phyloP scores from a whole-genome alignment of 2,888 invertebrate species.

The Nomada fucata region DNA sequence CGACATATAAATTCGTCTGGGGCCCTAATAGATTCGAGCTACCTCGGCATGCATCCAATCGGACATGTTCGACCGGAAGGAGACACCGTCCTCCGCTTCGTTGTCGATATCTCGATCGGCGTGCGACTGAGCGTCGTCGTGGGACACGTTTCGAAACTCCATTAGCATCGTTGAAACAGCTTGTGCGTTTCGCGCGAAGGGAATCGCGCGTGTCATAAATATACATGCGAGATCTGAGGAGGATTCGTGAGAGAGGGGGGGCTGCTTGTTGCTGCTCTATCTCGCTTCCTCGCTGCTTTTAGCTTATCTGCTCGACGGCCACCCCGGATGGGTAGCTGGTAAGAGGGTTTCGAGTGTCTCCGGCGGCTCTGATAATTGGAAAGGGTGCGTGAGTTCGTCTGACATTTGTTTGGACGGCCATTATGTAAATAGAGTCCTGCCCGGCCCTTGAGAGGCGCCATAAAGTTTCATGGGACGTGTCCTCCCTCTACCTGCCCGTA shows the following conservation, averaged over 20 bases:
- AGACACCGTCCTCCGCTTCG: neutral
- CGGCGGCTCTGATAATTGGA: conserved; percentile 75
- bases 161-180: conserved; percentile 61
- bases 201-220: conserved; percentile 72
- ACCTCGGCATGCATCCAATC: neutral
- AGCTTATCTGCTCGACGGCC: conserved; percentile 65
- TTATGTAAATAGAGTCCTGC: conserved; percentile 73
- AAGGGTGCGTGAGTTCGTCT: conserved; percentile 70
- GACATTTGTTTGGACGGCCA: conserved; percentile 71
- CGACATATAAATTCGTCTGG: conserved; percentile 18
- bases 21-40: conserved; percentile 22
- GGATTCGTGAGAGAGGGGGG: conserved; percentile 37
- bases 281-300: conserved; percentile 59
- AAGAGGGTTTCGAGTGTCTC: conserved; percentile 61
- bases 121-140: conserved; percentile 34
- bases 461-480: conserved; percentile 50
- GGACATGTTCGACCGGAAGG: conserved; percentile 7
- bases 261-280: conserved; percentile 1
- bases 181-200: conserved; percentile 52
- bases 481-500: conserved; percentile 32
- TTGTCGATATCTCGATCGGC: conserved; percentile 47
- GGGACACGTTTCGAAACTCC: conserved; percentile 56
- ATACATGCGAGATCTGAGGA: conserved; percentile 66
- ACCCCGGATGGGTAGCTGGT: conserved; percentile 52
- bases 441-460: conserved; percentile 43